Evolutionary conservation across 2,888 invertebrate species (phyloP).

Genomic region (Apoda limacodes): DNA sequence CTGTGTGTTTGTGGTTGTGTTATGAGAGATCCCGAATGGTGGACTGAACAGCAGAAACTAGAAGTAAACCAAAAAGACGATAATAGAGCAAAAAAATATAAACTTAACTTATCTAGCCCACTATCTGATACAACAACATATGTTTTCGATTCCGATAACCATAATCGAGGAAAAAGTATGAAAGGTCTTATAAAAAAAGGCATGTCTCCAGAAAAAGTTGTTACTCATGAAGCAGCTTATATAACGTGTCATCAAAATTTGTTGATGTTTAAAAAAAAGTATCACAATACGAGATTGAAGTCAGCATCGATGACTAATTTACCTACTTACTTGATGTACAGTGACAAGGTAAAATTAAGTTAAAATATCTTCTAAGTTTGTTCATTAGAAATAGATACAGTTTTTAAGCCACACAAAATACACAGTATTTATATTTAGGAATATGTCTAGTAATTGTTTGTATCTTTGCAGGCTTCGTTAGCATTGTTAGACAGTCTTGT

Average conservation of each 20-base stretch:
- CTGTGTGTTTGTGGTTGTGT: conserved; percentile 87
- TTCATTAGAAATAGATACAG: too few species aligned
- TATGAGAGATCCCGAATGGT: conserved; percentile 92
- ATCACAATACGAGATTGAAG: conserved; percentile 26
- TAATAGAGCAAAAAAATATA: conserved; percentile 28
- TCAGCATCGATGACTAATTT: conserved; percentile 77
- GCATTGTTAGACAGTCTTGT: conserved; percentile 73
- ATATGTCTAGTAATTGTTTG: too few species aligned
- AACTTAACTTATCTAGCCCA: conserved; percentile 60
- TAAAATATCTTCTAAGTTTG: conserved; percentile 3
- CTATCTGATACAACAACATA: conserved; percentile 60
- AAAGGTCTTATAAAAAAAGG: conserved; percentile 40
- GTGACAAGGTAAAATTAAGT: conserved; percentile 68
- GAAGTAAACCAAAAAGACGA: conserved; percentile 28
- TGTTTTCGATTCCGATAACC: conserved; percentile 42
- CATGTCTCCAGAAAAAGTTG: conserved; percentile 40
- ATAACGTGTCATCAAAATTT: conserved; percentile 38
- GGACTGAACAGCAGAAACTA: conserved; percentile 72
- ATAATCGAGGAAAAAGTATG: conserved; percentile 43
- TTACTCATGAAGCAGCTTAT: conserved; percentile 40
- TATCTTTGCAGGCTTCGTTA: conserved; percentile 68
- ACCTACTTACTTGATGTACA: conserved; percentile 78
- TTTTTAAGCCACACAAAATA: too few species aligned
- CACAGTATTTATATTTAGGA: too few species aligned
- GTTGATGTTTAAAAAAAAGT: conserved; percentile 27